Conservation (phyloP, 2,113 vertebrate genomes). For the Cranoglanis bouderius region DNA sequence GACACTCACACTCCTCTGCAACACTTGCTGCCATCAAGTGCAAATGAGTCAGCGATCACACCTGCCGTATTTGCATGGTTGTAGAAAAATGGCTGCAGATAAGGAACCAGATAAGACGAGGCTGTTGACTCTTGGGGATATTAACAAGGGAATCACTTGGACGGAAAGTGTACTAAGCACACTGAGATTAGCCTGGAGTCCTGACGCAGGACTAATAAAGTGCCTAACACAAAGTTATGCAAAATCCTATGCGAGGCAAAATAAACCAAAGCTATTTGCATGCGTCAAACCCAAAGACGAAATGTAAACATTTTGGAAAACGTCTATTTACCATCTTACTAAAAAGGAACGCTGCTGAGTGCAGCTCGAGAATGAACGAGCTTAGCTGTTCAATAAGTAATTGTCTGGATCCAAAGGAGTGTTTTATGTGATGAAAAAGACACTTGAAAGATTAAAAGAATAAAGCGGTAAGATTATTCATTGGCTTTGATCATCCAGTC, state of each 20-base stretch:
- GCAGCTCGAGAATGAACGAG: neutral
- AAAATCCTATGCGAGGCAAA: constrained; percentile 30
- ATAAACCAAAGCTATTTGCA: constrained; percentile 43
- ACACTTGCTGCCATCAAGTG: constrained; percentile 48
- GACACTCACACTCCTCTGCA: constrained; percentile 43
- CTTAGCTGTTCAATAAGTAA: constrained; percentile 14
- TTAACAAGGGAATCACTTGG: neutral
- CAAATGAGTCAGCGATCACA: constrained; percentile 61
- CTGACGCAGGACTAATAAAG: constrained; percentile 16
- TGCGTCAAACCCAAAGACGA: constrained; percentile 45
- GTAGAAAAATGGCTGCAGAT: constrained; percentile 58
- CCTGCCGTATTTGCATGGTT: constrained; percentile 68
- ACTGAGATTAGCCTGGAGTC: constrained; percentile 6
- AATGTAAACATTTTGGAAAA: constrained; percentile 28
- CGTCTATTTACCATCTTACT: neutral
- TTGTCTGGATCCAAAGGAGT: constrained; percentile 11
- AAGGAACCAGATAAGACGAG: constrained; percentile 38
- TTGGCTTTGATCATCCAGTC: constrained; percentile 54
- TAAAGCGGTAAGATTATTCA: constrained; percentile 43
- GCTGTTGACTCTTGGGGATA: constrained; percentile 39
- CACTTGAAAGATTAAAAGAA: constrained; percentile 50
- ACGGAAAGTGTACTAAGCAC: neutral
- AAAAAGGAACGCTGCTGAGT: neutral
- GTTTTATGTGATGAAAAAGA: constrained; percentile 41
- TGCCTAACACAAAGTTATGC: constrained; percentile 23